These are phyloP conservation scores for Setophaga kirtlandii DNA, from an alignment of 2,113 vertebrate genomes.

Conservation along the genomic window DNA sequence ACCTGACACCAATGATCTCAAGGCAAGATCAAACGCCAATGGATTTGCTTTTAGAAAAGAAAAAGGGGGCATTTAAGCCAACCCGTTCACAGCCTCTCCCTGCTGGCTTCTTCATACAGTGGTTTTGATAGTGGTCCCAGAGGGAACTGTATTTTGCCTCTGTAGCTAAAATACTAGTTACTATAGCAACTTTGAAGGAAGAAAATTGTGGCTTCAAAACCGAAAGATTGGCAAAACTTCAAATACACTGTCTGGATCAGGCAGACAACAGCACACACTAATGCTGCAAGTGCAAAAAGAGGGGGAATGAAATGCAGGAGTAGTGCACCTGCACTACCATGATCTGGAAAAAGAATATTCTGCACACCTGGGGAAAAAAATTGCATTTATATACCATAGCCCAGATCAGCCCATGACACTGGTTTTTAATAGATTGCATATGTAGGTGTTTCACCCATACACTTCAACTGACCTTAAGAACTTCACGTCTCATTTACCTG, in stretches of 20 bases:
- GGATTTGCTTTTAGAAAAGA: conserved; percentile 71
- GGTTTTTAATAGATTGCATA: conserved; percentile 90
- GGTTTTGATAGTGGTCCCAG: conserved; percentile 80
- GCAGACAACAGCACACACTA: conserved; percentile 41
- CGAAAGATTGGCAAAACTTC: conserved; percentile 63
- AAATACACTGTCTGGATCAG: conserved; percentile 68
- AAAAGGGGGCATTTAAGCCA: conserved; percentile 68
- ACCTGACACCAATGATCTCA: conserved; percentile 77
- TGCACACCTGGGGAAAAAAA: conserved; percentile 32
- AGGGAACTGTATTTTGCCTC: conserved; percentile 72
- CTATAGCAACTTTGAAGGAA: conserved; percentile 67
- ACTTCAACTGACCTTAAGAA: conserved; percentile 86
- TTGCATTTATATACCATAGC: conserved; percentile 55
- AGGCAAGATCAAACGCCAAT: conserved; percentile 67
- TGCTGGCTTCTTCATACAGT: conserved; percentile 77
- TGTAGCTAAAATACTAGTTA: conserved; percentile 73
- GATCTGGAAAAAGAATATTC: conserved; percentile 16
- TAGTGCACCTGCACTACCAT: conserved; percentile 22
- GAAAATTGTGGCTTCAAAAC: conserved; percentile 60
- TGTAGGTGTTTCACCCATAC: conserved; percentile 89
- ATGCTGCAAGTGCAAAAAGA: conserved; percentile 28
- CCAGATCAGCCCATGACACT: conserved; percentile 70
- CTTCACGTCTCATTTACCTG: conserved; percentile 89
- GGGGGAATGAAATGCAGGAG: conserved; percentile 29
- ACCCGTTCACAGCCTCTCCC: conserved; percentile 71